Base-by-base conservation (phyloP, 2,888 invertebrate species). In the Hemaris fuciformis region DNA sequence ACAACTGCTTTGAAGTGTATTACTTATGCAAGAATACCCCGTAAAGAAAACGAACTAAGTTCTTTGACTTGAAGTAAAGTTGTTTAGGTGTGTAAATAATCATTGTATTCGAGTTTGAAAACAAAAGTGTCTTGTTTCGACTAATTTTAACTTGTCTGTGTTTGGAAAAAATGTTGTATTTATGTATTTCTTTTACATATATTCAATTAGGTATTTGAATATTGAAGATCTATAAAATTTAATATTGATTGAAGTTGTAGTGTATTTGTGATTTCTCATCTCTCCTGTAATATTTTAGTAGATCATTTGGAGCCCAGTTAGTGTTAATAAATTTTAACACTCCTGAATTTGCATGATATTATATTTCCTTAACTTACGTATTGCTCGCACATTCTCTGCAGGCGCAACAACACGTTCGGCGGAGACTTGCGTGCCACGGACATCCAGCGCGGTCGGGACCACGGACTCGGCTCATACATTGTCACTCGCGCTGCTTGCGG, bases 391-490 rank as follows among this genome's bases (percentile, higher is more conserved):
- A 57, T 27, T 62, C 84, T 89, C n/a, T n/a, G n/a, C n/a, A n/a
- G n/a, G n/a, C n/a, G n/a, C n/a, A n/a, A n/a, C n/a, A n/a, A n/a
- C n/a, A n/a, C n/a, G n/a, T n/a, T n/a, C n/a, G n/a, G n/a, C n/a
- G n/a, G n/a, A n/a, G n/a, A n/a, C n/a, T n/a, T 98, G 64, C 94
- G 96, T 46, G 95, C 98, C 0, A 94, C 95, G 34, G 97, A 98
- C 77, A 95, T 98, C 66, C 98, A 98, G 81, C 94, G 98, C 66
- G 96, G 96, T 68, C 94, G 98, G 57, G 98, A 98, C 83, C 98
- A 98, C 76, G 98, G 96, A 10, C 88, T 98, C 34, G 96, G 96
- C 3, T 94, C 95, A 0, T 98, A 98, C 84, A 95, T 96, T 64
- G 94, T 95, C 62, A 95, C 95, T 75, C 93, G 99, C 61, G 94